Base-by-base conservation (phyloP, 2,888 invertebrate species). In the Sisyra terminalis region DNA sequence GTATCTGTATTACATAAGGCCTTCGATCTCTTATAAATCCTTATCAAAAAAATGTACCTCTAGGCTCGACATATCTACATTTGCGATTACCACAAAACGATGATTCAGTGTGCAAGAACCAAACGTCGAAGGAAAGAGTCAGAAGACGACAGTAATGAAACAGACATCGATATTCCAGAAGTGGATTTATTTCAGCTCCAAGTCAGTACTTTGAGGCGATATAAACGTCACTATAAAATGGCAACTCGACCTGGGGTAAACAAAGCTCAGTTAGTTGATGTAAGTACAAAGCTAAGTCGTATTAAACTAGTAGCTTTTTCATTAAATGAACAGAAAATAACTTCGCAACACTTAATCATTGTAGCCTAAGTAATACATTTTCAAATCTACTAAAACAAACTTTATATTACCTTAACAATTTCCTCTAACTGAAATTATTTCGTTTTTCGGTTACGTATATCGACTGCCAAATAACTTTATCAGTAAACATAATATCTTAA, bases 1-100 rank as follows among this genome's bases (percentile, higher is more conserved):
- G 70, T 63, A 45, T n/a, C 31, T 17, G 14, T 17, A 13, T 16
- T 29, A 9, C 16, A 34, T 18, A 10, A n/a, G n/a, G 9, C 31
- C 11, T 11, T 14, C 14, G 6, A 11, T 11, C 7, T 40, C n/a
- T n/a, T n/a, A n/a, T n/a, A n/a, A n/a, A n/a, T n/a, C n/a, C n/a
- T n/a, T n/a, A n/a, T n/a, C n/a, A n/a, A n/a, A n/a, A n/a, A n/a
- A n/a, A 13, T 49, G 39, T 46, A 39, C 46, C 61, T 59, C 38
- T 63, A 90, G 90, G 90, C 88, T 31, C 76, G 85, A 52, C 94
- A 96, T 59, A 89, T 86, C 53, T 94, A 96, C 60, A 96, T 96
- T 55, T 96, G 96, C 65, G 96, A 96, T 59, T 81, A 82, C 57
- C 96, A 96, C 64, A 96, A 96, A 65, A 81, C 82, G 59, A 83